Evolutionary conservation across 1,140 invertebrate genomes (phyloP), one percentile per base, ranked within the genome.

Genomic region (Drosophila repleta): DNA sequence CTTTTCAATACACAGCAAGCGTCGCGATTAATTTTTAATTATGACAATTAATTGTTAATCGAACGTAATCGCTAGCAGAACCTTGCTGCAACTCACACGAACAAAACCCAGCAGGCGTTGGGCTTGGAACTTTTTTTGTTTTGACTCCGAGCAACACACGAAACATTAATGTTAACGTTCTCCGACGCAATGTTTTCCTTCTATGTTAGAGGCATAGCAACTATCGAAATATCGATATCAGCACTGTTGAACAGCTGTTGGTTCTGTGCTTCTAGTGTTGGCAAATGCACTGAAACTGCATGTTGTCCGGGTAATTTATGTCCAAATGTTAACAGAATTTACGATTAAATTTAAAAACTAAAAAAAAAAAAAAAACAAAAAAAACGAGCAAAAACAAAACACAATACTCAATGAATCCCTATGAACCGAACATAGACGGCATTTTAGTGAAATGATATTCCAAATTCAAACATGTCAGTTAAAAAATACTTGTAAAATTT

Each of bases 71-170:
- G 62, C 68, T 58, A 21, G 46, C 68, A 71, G 53, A 66, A 66
- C 68, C 41, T 46, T n/a, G 48, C 53, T 71, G 68, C 62, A 66
- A 58, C 53, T 37, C 68, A 32, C 62, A 58, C 62, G 24, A 65
- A 57, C 66, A 70, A 39, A 58, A 66, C 7, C 11, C 26, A 66
- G 18, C 29, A 65, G 17, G n/a, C 61, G 29, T 55, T 46, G 20
- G 21, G 62, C 49, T 69, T 43, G 24, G 37, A 43, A 51, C 1
- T 71, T 64, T 70, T 32, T 32, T 56, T 66, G 62, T 71, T 71
- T 69, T 69, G 68, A 52, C 53, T 46, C 48, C 53, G 68, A 71
- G 61, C 52, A 43, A 39, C 17, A 58, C 26, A 66, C 63, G 53
- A 57, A 18, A 6, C 29, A 35, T 24, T 10, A 35, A 66, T 66